A percentile compares a stretch with the other conserved stretches of the same genome.
These are phyloP conservation scores for Microctonus aethiopoides DNA, from an alignment of 2,888 invertebrate genomes.

Conservation along the genomic window DNA sequence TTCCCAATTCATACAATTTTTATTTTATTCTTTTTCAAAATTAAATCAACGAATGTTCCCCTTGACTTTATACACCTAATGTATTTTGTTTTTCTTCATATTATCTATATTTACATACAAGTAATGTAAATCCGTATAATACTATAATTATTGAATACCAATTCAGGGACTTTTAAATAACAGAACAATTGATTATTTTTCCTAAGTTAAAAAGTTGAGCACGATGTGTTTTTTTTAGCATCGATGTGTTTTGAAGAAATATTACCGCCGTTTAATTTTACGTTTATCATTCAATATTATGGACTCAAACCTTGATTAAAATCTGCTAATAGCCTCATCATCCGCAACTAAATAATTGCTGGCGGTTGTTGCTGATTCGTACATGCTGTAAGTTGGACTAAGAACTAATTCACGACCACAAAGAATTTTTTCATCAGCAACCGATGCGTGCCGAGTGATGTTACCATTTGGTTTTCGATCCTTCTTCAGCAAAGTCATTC, in stretches of 20 bases:
- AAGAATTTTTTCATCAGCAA: slow-evolving; percentile 57
- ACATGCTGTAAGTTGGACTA: slow-evolving; percentile 64
- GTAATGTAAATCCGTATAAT: background rate
- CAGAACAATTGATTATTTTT: background rate
- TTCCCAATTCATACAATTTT: background rate
- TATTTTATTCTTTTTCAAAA: background rate
- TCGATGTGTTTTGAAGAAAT: background rate
- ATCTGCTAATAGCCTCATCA: slow-evolving; percentile 64
- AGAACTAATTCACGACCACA: slow-evolving; percentile 51
- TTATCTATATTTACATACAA: background rate
- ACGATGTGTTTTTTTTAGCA: background rate
- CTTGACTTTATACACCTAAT: background rate
- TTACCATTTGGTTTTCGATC: slow-evolving; percentile 51
- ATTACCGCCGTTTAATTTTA: background rate
- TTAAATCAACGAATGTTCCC: background rate
- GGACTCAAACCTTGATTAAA: slow-evolving; percentile 45
- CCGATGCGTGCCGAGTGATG: slow-evolving; percentile 58
- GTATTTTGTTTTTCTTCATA: background rate
- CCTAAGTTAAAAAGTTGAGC: background rate
- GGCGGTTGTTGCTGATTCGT: slow-evolving; percentile 58
- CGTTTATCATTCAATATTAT: background rate
- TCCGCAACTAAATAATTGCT: slow-evolving; percentile 61
- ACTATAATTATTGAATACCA: background rate
- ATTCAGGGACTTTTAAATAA: background rate
- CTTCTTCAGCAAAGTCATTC: slow-evolving; percentile 58